Evolutionary conservation across 2,888 invertebrate genomes (phyloP).

Genomic region (Malacosoma neustria): DNA sequence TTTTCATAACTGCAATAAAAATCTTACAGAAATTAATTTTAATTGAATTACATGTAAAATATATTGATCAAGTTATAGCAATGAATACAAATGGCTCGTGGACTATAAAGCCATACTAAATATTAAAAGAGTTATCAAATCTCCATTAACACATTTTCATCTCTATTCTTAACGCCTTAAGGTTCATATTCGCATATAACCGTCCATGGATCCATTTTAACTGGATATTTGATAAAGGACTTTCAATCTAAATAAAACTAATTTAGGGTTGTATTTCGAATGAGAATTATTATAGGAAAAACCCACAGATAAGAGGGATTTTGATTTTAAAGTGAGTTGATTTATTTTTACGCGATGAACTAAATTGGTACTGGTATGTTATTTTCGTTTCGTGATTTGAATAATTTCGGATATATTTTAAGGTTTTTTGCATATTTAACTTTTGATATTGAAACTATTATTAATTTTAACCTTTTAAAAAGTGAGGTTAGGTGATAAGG

Average conservation of each 20-base stretch:
- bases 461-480: no score
- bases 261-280: conserved; percentile 30
- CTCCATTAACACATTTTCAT: no score
- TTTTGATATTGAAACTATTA: no score
- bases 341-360: conserved; percentile 52
- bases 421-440: neutral
- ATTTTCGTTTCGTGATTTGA: neutral
- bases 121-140: neutral
- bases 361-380: conserved; percentile 16
- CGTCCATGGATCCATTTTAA: neutral
- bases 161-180: no score
- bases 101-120: neutral
- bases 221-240: conserved; percentile 10
- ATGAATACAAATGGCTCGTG: neutral
- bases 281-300: conserved; percentile 31
- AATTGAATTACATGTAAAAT: neutral
- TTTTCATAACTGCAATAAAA: no score
- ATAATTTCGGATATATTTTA: neutral
- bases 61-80: neutral
- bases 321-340: conserved; percentile 48
- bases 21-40: neutral
- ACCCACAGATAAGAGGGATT: conserved; percentile 31
- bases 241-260: conserved; percentile 24
- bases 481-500: no score
- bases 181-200: neutral